These are phyloP conservation scores for Regulus satrapa DNA, from an alignment of 2,113 vertebrate species.

Conservation along the genomic window DNA sequence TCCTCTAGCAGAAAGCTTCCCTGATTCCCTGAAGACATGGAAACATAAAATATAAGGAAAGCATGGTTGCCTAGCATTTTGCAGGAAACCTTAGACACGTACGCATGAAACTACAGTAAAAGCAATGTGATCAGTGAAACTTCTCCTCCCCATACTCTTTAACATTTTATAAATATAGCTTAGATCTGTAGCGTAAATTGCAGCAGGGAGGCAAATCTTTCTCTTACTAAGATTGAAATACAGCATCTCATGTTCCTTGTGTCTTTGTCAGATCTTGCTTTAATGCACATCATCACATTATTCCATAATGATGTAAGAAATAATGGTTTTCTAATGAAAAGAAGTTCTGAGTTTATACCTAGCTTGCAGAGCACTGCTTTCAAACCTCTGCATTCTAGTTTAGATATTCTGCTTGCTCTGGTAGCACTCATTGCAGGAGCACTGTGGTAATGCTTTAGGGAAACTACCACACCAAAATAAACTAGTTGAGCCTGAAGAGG, in stretches of 20 bases:
- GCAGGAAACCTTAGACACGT: background rate
- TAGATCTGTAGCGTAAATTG: background rate
- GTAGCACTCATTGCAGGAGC: background rate
- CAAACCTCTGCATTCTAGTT: background rate
- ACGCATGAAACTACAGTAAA: background rate
- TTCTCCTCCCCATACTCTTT: background rate
- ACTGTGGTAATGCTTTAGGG: background rate
- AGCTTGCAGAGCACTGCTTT: background rate
- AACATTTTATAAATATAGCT: background rate
- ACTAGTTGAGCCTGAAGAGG: background rate
- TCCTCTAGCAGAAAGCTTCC: background rate
- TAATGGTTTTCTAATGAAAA: background rate
- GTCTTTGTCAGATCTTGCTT: background rate
- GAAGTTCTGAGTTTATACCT: background rate
- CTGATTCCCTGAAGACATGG: background rate
- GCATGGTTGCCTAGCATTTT: background rate
- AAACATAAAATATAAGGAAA: background rate
- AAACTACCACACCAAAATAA: background rate
- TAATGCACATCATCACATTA: background rate
- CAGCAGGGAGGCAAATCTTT: background rate
- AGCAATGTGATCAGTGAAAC: background rate
- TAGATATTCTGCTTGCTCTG: background rate
- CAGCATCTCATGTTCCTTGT: background rate
- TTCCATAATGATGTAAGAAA: background rate
- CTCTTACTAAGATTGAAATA: background rate